phyloP scores from a whole-genome alignment of 1,140 invertebrate species.

The Littorina saxatilis region DNA sequence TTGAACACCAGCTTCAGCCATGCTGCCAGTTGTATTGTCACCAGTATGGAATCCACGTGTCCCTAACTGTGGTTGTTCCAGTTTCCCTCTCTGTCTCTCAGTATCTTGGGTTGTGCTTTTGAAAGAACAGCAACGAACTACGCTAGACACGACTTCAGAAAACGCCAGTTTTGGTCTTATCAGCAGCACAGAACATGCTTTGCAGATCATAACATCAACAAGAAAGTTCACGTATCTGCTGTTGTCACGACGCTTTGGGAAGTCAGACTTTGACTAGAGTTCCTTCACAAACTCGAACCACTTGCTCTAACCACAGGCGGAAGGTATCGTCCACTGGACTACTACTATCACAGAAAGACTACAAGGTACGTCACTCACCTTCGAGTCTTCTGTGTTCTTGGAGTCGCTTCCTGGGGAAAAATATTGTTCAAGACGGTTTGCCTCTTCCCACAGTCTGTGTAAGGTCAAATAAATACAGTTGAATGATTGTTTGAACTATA shows the following conservation, averaged over 20 bases:
- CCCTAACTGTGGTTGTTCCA: background rate
- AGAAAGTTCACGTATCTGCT: background rate
- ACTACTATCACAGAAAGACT: background rate
- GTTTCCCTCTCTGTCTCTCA: background rate
- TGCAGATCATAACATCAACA: background rate
- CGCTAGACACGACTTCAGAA: background rate
- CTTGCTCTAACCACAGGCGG: background rate
- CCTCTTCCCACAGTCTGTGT: too few species aligned
- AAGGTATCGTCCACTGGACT: background rate
- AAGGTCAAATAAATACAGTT: too few species aligned
- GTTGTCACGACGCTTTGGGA: background rate
- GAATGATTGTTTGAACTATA: too few species aligned
- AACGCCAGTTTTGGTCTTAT: background rate
- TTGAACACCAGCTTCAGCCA: slow-evolving; percentile 34
- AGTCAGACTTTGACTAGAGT: background rate
- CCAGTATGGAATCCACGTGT: background rate
- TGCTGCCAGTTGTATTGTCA: background rate
- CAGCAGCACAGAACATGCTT: background rate
- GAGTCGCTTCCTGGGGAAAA: too few species aligned
- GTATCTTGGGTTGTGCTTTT: background rate
- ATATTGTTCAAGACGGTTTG: too few species aligned
- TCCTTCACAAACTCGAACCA: too few species aligned
- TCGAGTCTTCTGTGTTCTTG: too few species aligned
- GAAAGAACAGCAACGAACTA: background rate
- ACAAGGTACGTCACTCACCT: too few species aligned